Conservation (phyloP, 2,113 vertebrate genomes). For the Pluvialis apricaria region DNA sequence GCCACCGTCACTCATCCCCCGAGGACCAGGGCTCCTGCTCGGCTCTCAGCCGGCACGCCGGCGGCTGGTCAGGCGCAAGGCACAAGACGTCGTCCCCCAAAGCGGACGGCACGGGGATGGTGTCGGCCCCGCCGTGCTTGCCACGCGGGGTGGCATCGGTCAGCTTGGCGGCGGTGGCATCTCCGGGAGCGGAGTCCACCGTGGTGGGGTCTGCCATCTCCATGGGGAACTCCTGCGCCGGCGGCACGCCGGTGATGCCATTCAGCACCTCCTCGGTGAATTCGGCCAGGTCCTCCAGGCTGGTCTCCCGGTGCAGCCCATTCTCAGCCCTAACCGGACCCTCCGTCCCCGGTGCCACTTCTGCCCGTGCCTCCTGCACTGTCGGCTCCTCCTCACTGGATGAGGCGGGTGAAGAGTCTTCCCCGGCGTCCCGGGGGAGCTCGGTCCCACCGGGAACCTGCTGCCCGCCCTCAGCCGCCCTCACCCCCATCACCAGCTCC, state of each 20-base stretch:
- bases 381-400: not conserved
- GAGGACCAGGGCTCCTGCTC: not conserved
- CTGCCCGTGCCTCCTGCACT: not conserved
- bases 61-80: not conserved
- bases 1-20: not conserved
- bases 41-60: not conserved
- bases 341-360: rapidly evolving
- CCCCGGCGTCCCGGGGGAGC: rapidly evolving
- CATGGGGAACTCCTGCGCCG: rapidly evolving
- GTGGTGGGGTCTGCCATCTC: rapidly evolving
- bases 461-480: not conserved
- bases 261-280: not conserved
- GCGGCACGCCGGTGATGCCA: rapidly evolving
- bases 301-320: not conserved
- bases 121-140: rapidly evolving
- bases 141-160: not conserved
- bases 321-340: rapidly evolving
- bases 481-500: constrained; percentile 12
- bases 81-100: not conserved
- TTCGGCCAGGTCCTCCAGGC: constrained; percentile 11
- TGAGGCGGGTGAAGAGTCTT: rapidly evolving
- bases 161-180: not conserved
- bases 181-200: rapidly evolving
- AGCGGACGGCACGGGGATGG: rapidly evolving
- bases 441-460: not conserved